A percentile compares a stretch with the other conserved stretches of the same genome.
Evolutionary conservation across 2,888 invertebrate species (phyloP).

Genomic region (Amaurobius ferox): DNA sequence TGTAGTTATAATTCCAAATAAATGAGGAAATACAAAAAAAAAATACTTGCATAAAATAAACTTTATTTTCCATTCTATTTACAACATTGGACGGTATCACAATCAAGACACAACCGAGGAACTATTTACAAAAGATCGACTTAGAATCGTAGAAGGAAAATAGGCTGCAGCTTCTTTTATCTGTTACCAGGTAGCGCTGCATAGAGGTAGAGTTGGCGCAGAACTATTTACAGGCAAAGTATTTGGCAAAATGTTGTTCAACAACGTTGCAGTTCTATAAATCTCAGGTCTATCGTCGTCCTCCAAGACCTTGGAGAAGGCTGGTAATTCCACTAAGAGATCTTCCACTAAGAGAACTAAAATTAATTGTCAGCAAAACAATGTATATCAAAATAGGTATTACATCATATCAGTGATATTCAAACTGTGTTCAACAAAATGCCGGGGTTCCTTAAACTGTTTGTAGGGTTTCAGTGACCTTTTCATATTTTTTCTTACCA

Average conservation of each 20-base stretch:
- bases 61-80: conserved; percentile 7
- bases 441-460: no score
- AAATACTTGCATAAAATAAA: not conserved
- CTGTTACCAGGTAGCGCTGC: not conserved
- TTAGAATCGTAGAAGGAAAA: not conserved
- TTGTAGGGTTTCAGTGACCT: no score
- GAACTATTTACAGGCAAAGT: not conserved
- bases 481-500: no score
- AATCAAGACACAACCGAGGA: not conserved
- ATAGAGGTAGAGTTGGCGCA: not conserved
- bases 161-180: not conserved
- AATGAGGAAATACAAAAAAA: no score
- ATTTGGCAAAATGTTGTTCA: not conserved
- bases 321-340: not conserved
- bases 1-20: no score
- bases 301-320: not conserved
- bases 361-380: no score
- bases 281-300: not conserved
- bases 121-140: conserved; percentile 1
- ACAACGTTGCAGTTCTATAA: no score
- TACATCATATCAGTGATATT: no score
- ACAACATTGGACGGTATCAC: not conserved
- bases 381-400: no score
- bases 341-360: not conserved
- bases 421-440: no score